Conservation (phyloP, 2,113 vertebrate species). For the Sminthopsis crassicaudata region DNA sequence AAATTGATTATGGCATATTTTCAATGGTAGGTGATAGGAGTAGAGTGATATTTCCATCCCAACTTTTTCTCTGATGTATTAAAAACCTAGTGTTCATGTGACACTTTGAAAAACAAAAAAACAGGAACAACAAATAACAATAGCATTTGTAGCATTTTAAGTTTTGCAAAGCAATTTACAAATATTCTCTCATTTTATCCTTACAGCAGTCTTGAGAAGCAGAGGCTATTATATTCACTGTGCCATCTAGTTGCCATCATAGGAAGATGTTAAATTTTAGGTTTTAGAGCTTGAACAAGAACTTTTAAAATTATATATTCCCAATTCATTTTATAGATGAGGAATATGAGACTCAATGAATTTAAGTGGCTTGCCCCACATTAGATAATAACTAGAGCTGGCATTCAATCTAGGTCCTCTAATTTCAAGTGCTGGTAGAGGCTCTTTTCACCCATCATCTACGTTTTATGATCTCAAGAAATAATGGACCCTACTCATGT, state of each 20-base stretch:
- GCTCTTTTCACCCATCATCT: no score
- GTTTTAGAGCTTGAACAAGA: neutral
- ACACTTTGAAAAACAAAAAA: neutral
- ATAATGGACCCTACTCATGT: no score
- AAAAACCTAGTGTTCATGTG: neutral
- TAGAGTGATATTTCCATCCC: constrained; percentile 20
- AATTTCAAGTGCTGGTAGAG: no score
- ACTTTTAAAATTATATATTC: neutral
- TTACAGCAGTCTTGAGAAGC: neutral
- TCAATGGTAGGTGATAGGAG: constrained; percentile 57
- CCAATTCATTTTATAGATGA: no score
- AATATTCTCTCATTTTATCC: neutral
- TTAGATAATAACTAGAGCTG: no score
- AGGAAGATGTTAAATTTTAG: neutral
- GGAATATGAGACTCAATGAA: no score
- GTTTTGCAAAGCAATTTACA: neutral
- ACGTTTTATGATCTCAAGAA: no score
- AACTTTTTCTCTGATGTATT: constrained; percentile 9
- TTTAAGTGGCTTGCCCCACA: no score
- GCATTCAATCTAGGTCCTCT: no score
- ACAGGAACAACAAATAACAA: neutral
- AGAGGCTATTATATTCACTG: neutral
- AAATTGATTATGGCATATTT: constrained; percentile 1
- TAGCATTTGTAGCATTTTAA: neutral
- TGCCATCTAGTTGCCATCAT: neutral